Evolutionary conservation across 1,140 invertebrate species (phyloP), one percentile per base, ranked within the genome.

Genomic region (Pogonus chalceus): DNA sequence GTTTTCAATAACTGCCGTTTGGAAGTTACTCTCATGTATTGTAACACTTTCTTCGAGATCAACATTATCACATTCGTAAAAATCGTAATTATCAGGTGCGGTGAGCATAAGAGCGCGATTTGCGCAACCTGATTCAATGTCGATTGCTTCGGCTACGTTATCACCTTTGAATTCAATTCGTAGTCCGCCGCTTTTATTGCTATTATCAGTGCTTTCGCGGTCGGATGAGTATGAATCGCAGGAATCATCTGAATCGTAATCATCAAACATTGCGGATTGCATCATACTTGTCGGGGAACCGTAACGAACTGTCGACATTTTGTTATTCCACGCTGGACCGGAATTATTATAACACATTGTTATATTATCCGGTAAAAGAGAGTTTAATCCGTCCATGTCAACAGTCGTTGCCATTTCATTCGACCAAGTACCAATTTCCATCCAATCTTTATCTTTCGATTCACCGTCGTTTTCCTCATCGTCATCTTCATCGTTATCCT

Each of bases 351-450:
- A 12, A 14, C n/a, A 51, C 23, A 24, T 26, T 26, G 22, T 26
- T 10, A 24, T 12, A 16, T 51, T 24, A 51, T 31, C 26, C 3
- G 20, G 20, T 23, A 49, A 20, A 16, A 22, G 20, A 14, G 12
- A 12, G 12, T 14, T 23, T 14, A 23, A 2, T 43, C 37, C 37
- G 9, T 9, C 4, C 3, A 18, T 18, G 37, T 43, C 37, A 24
- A 20, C 20, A 21, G 4, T 31, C 4, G 9, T 43, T 10, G 85
- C 84, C 88, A 92, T 90, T 18, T 92, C 88, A 68, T 92, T 93
- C 0, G 85, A 87, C 90, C 89, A 93, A 0, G 84, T 92, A n/a
- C 89, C 89, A 52, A 93, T 91, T 69, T 90, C 88, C 61, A 90
- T 78, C 61, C 79, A 74, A 52, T 77, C 70, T 47, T 72, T 72